Base-by-base conservation (phyloP, 2,113 vertebrate genomes). In the Anoplopoma fimbria region DNA sequence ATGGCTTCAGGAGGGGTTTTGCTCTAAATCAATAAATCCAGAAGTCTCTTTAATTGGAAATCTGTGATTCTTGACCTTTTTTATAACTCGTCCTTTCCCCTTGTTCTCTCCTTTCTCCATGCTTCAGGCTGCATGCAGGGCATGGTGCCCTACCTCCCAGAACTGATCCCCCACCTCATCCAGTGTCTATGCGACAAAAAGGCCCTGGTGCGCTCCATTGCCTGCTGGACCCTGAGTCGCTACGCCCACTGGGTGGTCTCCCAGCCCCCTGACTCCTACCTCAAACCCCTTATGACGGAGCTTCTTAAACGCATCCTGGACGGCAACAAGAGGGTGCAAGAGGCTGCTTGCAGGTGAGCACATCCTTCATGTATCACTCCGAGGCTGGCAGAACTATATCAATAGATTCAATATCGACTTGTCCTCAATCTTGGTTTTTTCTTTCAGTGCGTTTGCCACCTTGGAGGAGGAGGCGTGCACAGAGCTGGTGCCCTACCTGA, bases 191-290 rank as follows among this genome's bases (percentile, higher is more conserved):
- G 97, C 0, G 97, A 98, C 77, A 97, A 97, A 89, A 98, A 98
- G 92, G 97, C 97, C 58, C 93, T 98, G 76, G 97, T 98, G 15
- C 97, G 97, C 53, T 98, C 97, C 80, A 98, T 98, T 6, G 97
- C 97, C 77, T 99, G 98, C 94, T 99, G 98, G 98, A 99, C 98
- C 0, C 94, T 99, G 74, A 98, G 97, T 93, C 98, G 98, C 62
- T 98, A 99, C 0, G 98, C 98, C n/a, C 98, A 99, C 91, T 99
- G 97, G 97, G 98, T 99, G 83, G 98, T 98, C 38, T 97, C 97
- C 73, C 98, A 99, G 92, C 97, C 98, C 0, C 97, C 98, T 0
- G 98, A 99, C 83, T 95, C 96, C 75, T 96, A 97, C 93, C 97
- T 99, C 77, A 98, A 99, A 65, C 98, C 98, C 6, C 95, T 99